phyloP scores from a whole-genome alignment of 2,888 invertebrate genomes.

The Euplagia quadripunctaria region DNA sequence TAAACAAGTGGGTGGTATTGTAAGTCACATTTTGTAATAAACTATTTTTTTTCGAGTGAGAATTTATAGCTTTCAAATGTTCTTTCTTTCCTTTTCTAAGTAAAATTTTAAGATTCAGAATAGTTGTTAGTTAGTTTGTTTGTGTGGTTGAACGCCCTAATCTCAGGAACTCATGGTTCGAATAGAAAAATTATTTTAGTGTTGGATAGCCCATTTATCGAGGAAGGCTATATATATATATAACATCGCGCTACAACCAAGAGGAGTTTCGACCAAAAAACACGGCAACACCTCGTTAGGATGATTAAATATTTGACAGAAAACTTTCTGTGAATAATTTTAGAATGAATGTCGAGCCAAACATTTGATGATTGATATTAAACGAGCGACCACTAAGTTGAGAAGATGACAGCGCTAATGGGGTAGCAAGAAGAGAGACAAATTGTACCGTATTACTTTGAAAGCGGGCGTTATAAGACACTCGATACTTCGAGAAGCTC shows the following conservation, averaged over 20 bases:
- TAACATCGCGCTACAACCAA: too few species aligned
- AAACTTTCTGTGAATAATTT: slow-evolving; percentile 34
- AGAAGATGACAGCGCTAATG: slow-evolving; percentile 47
- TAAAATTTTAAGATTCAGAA: background rate
- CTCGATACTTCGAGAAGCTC: slow-evolving; percentile 20
- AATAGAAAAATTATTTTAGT: too few species aligned
- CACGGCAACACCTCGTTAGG: slow-evolving; percentile 8
- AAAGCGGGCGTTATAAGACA: slow-evolving; percentile 25
- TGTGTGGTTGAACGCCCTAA: too few species aligned
- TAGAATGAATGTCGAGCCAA: slow-evolving; percentile 40
- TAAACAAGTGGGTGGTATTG: slow-evolving; percentile 36
- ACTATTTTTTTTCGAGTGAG: slow-evolving; percentile 11
- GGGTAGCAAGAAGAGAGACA: slow-evolving; percentile 40
- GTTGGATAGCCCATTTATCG: too few species aligned
- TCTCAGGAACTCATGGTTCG: too few species aligned
- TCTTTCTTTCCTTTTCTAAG: background rate
- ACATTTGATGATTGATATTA: slow-evolving; percentile 53
- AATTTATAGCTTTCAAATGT: background rate
- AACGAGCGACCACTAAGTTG: slow-evolving; percentile 40
- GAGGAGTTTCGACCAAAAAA: background rate
- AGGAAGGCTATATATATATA: too few species aligned
- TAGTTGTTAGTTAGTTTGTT: too few species aligned
- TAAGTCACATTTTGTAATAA: slow-evolving; percentile 48
- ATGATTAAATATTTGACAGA: slow-evolving; percentile 25
- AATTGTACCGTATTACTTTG: slow-evolving; percentile 42